Evolutionary conservation across 1,140 invertebrate genomes (phyloP).

Genomic region (Drosophila ogumai): DNA sequence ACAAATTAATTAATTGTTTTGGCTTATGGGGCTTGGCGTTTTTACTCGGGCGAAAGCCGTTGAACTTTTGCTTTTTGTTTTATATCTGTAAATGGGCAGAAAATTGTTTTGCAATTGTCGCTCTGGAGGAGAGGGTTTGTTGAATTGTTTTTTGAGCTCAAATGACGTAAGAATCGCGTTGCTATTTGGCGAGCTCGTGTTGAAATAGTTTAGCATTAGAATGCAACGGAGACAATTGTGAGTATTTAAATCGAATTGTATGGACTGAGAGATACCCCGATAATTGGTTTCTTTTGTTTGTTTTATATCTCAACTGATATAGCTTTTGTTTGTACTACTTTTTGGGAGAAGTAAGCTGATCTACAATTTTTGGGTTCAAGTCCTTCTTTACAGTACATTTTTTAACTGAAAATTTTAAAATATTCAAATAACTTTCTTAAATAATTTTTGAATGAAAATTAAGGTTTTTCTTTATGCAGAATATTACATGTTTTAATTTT

Average conservation of each 20-base stretch:
- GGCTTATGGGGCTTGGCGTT: slow-evolving; percentile 22
- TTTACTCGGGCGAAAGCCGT: slow-evolving; percentile 45
- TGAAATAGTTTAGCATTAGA: slow-evolving; percentile 36
- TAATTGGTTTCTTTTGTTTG: not conserved
- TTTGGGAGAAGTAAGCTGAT: not conserved
- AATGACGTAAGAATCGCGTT: slow-evolving; percentile 47
- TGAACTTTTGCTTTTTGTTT: slow-evolving; percentile 51
- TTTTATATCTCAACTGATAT: not conserved
- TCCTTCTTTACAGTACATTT: too few relatives aligned
- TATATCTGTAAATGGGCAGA: slow-evolving; percentile 22
- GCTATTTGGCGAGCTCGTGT: slow-evolving; percentile 4
- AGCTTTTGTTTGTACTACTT: not conserved
- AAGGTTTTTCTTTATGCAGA: too few relatives aligned
- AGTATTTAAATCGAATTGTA: not conserved
- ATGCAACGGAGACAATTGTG: slow-evolving; percentile 31
- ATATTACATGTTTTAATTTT: too few relatives aligned
- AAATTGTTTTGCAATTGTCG: slow-evolving; percentile 38
- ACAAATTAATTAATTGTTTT: slow-evolving; percentile 52
- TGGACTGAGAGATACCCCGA: not conserved
- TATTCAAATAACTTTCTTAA: too few relatives aligned
- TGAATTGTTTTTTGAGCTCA: slow-evolving; percentile 8
- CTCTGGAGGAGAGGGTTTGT: slow-evolving; percentile 13
- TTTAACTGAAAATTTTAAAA: too few relatives aligned
- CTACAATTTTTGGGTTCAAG: too few relatives aligned
- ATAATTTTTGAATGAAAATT: too few relatives aligned